Percentiles rank a stretch among this genome's conserved stretches.
These are phyloP conservation scores for Apodemus sylvaticus DNA, from an alignment of 2,113 vertebrate genomes.

Conservation along the genomic window DNA sequence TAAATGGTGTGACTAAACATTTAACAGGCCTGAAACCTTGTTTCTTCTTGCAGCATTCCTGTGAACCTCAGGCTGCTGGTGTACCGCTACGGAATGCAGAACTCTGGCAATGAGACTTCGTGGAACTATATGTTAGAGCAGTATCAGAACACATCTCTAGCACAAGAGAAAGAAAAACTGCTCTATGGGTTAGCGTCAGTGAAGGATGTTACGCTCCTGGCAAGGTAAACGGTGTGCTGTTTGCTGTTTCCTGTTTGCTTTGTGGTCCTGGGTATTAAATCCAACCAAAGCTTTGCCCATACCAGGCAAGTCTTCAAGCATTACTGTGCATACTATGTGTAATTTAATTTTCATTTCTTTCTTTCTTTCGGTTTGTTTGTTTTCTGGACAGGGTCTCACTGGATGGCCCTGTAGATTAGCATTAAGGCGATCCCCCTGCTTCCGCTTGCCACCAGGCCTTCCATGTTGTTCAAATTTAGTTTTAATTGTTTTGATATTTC, in stretches of 20 bases:
- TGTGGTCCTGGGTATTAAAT: background rate
- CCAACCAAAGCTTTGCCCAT: background rate
- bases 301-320: background rate
- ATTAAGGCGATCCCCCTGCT: background rate
- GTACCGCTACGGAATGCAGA: constrained; percentile 96
- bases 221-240: constrained; percentile 83
- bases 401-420: background rate
- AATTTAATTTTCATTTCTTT: background rate
- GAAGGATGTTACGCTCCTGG: constrained; percentile 87
- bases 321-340: background rate
- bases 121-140: constrained; percentile 92
- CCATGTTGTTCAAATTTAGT: background rate
- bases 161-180: constrained; percentile 98
- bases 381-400: background rate
- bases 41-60: constrained; percentile 83
- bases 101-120: constrained; percentile 81
- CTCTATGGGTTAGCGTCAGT: constrained; percentile 95
- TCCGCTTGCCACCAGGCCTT: background rate
- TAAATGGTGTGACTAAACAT: constrained; percentile 24
- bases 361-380: background rate
- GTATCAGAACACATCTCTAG: constrained; percentile 89
- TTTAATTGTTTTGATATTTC: background rate
- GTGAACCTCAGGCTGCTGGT: constrained; percentile 94
- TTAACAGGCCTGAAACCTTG: background rate
- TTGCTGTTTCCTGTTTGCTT: background rate